Conservation (phyloP, 2,113 vertebrate genomes). For the Sebastes schlegelii region DNA sequence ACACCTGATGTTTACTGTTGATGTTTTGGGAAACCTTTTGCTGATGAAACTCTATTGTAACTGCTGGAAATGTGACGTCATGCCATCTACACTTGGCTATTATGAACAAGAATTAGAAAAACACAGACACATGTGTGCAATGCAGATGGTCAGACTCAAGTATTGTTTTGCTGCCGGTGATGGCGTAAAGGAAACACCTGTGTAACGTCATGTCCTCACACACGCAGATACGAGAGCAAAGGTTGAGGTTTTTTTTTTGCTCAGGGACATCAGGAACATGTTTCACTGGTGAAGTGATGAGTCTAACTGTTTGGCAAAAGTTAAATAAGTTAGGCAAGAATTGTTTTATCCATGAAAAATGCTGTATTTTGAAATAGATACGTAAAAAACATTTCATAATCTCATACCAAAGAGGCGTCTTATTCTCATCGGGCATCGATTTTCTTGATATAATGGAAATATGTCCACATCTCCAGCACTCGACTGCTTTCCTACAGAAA, state of each 20-base stretch:
- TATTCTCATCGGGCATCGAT: constrained; percentile 2
- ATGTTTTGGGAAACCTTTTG: not conserved
- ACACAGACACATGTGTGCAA: not conserved
- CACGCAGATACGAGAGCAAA: not conserved
- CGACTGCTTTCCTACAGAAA: not conserved
- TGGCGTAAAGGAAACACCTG: constrained; percentile 81
- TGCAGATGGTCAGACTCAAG: constrained; percentile 69
- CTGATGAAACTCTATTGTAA: not conserved
- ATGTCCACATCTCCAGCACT: not conserved
- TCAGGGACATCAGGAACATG: not conserved
- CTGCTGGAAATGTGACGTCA: constrained; percentile 6
- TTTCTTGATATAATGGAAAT: not conserved
- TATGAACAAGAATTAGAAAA: constrained; percentile 18
- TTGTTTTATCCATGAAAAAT: not conserved
- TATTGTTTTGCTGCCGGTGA: constrained; percentile 67
- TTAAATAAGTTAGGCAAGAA: not conserved
- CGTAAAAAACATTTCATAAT: constrained; percentile 17
- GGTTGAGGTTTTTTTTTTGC: too few relatives aligned
- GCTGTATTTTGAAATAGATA: not conserved
- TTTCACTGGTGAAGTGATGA: constrained; percentile 14
- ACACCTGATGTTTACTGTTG: not conserved
- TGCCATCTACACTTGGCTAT: constrained; percentile 1
- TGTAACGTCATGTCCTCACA: constrained; percentile 49
- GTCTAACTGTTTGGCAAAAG: constrained; percentile 1
- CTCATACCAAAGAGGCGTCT: constrained; percentile 30